Evolutionary conservation across 2,113 vertebrate genomes (phyloP).

Genomic region (Dasyprocta punctata): DNA sequence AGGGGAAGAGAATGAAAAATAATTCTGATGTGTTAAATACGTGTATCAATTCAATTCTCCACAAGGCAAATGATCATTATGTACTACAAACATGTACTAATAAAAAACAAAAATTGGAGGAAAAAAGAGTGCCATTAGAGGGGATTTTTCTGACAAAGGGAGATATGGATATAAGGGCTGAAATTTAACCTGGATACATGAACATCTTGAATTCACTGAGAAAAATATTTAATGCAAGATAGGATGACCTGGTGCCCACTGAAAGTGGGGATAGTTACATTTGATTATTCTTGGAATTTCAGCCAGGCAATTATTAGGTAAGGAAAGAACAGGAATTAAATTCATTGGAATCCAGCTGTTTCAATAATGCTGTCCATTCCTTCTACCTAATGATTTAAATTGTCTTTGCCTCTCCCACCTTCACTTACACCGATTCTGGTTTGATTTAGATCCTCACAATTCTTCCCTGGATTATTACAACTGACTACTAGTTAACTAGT

Average conservation of each 20-base stretch:
- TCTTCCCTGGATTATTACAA: background rate
- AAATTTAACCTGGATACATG: background rate
- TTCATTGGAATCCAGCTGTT: background rate
- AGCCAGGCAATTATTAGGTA: background rate
- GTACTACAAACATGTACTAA: background rate
- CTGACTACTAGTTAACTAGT: background rate
- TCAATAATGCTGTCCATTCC: background rate
- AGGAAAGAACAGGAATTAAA: background rate
- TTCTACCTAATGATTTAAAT: background rate
- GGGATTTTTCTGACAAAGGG: background rate
- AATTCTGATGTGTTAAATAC: background rate
- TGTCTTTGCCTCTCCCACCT: background rate
- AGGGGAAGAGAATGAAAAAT: background rate
- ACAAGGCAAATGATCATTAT: background rate
- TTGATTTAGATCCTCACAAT: background rate
- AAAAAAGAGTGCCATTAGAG: background rate
- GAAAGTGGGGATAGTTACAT: background rate
- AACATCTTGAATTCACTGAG: background rate
- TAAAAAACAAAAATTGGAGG: background rate
- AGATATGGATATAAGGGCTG: background rate
- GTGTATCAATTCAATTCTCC: background rate
- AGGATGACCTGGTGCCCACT: background rate
- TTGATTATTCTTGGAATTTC: constrained; percentile 26
- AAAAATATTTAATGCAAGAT: background rate
- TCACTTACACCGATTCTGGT: background rate